Evolutionary conservation across 2,797 vertebrate species (phyloP).

Genomic region (Dendrocincla fuliginosa): DNA sequence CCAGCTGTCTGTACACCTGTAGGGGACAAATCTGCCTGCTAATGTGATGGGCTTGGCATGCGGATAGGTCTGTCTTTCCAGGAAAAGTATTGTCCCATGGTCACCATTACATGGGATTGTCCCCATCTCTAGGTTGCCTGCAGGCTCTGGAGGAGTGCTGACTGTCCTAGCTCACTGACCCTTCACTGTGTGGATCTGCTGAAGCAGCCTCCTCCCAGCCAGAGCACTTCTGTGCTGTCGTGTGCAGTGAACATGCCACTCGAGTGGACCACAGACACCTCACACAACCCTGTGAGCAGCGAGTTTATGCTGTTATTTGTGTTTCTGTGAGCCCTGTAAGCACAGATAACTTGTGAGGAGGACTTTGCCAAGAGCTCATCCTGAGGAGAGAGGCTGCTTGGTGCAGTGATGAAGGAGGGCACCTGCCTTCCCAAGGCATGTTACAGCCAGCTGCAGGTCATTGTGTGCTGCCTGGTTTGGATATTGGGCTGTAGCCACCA

Average conservation of each 20-base stretch:
- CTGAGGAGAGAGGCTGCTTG: neutral
- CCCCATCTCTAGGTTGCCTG: neutral
- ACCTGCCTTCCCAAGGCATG: neutral
- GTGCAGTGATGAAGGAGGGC: neutral
- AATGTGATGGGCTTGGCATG: neutral
- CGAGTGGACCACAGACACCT: neutral
- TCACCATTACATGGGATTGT: neutral
- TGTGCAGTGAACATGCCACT: neutral
- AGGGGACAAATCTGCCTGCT: neutral
- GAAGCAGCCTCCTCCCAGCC: neutral
- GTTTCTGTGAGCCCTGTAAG: neutral
- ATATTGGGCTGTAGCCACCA: neutral
- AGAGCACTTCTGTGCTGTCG: neutral
- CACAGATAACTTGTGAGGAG: neutral
- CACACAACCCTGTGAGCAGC: neutral
- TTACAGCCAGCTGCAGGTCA: rapidly evolving
- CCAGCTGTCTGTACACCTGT: neutral
- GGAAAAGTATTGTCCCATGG: neutral
- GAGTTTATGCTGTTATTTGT: neutral
- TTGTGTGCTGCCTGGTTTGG: neutral
- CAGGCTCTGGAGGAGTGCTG: neutral
- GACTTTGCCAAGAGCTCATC: neutral
- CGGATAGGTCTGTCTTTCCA: neutral
- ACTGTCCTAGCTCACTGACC: neutral
- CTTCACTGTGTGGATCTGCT: neutral